Evolutionary conservation across 2,888 invertebrate species (phyloP).

Genomic region (Eretmocerus hayati): DNA sequence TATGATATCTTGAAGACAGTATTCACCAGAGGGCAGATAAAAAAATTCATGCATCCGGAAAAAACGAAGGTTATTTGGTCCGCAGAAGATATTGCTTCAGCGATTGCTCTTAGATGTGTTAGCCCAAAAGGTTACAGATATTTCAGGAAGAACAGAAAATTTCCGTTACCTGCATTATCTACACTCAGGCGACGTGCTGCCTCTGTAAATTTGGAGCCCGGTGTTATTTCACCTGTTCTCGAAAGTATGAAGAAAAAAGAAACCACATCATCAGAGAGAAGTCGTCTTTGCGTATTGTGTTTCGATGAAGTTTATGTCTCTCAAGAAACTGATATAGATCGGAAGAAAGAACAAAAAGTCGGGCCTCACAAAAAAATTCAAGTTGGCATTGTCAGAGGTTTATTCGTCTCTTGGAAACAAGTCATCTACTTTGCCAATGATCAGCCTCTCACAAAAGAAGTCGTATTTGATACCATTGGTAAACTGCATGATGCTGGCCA

Average conservation of each 20-base stretch:
- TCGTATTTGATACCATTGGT: conserved; percentile 23
- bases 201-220: neutral
- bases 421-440: conserved; percentile 30
- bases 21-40: neutral
- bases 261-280: neutral
- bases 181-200: neutral
- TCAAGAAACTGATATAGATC: neutral
- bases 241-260: neutral
- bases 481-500: conserved; percentile 23
- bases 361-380: neutral
- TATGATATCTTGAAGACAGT: neutral
- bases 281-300: neutral
- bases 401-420: conserved; percentile 28
- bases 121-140: neutral
- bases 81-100: neutral
- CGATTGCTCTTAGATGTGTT: neutral
- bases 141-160: neutral
- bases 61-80: neutral
- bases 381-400: neutral
- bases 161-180: neutral
- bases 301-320: conserved; percentile 1
- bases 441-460: conserved; percentile 25
- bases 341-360: neutral
- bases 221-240: neutral
- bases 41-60: neutral